Evolutionary conservation across 2,888 invertebrate species (phyloP).

Genomic region (Hypolimnas misippus): DNA sequence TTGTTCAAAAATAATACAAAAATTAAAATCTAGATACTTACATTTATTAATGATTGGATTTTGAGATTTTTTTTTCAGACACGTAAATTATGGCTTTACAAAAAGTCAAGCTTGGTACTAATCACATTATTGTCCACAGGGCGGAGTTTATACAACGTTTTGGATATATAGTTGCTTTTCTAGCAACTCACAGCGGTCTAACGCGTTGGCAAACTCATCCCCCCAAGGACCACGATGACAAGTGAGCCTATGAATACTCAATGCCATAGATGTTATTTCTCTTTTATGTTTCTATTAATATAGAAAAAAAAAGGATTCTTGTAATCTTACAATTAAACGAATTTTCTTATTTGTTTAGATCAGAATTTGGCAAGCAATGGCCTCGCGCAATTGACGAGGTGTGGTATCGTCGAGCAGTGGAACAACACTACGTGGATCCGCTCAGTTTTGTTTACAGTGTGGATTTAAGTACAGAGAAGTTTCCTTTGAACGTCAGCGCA

Average conservation of each 20-base stretch:
- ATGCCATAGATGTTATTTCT: background rate
- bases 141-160: constrained; percentile 92
- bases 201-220: constrained; percentile 93
- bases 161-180: constrained; percentile 92
- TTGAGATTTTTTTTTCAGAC: too few species aligned
- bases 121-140: constrained; percentile 81
- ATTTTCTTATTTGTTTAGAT: constrained; percentile 68
- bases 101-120: background rate
- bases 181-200: constrained; percentile 95
- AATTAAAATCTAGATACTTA: too few species aligned
- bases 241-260: constrained; percentile 54
- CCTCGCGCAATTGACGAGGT: constrained; percentile 93
- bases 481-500: constrained; percentile 83
- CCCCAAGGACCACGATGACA: constrained; percentile 71
- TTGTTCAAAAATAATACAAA: too few species aligned
- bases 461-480: constrained; percentile 69
- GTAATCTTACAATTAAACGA: too few species aligned
- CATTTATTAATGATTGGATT: too few species aligned
- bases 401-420: constrained; percentile 95
- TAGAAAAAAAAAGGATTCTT: too few species aligned
- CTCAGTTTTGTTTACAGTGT: constrained; percentile 90
- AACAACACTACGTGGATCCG: constrained; percentile 90
- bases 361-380: constrained; percentile 89
- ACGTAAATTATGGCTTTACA: too few species aligned
- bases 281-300: too few species aligned